phyloP scores from a whole-genome alignment of 2,113 vertebrate genomes.

The Illadopsis cleaveri region DNA sequence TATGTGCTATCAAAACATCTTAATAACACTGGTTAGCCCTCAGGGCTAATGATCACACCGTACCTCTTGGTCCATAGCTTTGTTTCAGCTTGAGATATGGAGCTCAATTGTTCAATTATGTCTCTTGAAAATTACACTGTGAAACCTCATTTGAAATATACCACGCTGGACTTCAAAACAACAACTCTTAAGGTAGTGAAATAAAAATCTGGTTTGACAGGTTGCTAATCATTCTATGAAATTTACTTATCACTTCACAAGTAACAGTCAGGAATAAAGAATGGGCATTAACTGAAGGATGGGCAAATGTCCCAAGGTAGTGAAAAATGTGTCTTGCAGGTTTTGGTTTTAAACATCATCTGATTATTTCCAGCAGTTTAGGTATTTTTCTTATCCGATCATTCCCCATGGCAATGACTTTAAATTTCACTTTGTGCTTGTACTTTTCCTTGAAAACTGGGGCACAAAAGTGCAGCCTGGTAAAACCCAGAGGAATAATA shows the following conservation, averaged over 20 bases:
- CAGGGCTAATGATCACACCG: neutral
- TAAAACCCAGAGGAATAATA: neutral
- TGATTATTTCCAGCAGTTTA: neutral
- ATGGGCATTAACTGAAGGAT: neutral
- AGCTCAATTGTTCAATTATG: neutral
- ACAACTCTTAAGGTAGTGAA: neutral
- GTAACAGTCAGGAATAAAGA: neutral
- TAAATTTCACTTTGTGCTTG: neutral
- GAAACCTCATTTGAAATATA: neutral
- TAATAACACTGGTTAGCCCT: neutral
- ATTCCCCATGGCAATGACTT: neutral
- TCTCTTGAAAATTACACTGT: neutral
- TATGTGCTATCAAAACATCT: neutral
- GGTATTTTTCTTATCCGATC: neutral
- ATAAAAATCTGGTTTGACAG: conserved; percentile 1
- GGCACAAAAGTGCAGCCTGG: neutral
- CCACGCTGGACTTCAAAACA: neutral
- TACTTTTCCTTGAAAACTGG: neutral
- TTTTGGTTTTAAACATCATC: neutral
- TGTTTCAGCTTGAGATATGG: neutral
- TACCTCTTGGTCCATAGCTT: neutral
- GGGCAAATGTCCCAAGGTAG: neutral
- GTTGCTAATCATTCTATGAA: neutral
- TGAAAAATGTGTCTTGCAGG: neutral
- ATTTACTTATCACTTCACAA: neutral